These are phyloP conservation scores for Diceros bicornis DNA, from an alignment of 2,797 vertebrate genomes.

Conservation along the genomic window DNA sequence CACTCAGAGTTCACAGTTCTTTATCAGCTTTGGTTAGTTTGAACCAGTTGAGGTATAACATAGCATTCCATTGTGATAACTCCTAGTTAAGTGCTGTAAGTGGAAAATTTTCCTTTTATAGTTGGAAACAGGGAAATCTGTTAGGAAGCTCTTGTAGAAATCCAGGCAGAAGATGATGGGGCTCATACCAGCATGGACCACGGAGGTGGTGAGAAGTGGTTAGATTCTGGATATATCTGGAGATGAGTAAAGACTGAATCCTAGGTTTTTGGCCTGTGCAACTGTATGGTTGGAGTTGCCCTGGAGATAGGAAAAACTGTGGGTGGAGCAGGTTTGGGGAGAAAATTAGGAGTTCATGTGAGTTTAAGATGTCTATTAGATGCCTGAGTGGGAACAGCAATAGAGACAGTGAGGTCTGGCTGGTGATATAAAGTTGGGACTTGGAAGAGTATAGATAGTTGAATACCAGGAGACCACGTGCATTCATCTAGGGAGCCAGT, in stretches of 20 bases:
- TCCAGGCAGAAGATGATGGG: background rate
- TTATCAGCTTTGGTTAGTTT: slow-evolving; percentile 34
- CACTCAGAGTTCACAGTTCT: slow-evolving; percentile 27
- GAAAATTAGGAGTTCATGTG: background rate
- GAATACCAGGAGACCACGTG: background rate
- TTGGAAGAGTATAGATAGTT: background rate
- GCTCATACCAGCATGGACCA: background rate
- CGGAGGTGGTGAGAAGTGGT: background rate
- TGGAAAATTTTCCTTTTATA: slow-evolving; percentile 1
- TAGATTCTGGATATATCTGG: background rate
- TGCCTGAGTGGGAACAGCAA: background rate
- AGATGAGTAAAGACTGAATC: background rate
- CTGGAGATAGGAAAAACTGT: slow-evolving; percentile 24
- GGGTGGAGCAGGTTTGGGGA: background rate
- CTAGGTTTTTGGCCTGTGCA: background rate
- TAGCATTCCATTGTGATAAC: background rate
- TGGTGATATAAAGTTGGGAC: background rate
- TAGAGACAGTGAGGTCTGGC: background rate
- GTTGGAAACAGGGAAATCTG: background rate
- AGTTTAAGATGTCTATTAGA: slow-evolving; percentile 2
- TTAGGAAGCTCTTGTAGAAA: background rate
- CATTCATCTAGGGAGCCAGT: background rate
- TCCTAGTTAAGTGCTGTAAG: background rate
- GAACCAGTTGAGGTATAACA: background rate
- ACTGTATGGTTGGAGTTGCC: background rate